Percentiles rank a stretch among this genome's conserved stretches.
These are phyloP conservation scores for Melanerpes formicivorus DNA, from an alignment of 2,113 vertebrate genomes.

Conservation along the genomic window DNA sequence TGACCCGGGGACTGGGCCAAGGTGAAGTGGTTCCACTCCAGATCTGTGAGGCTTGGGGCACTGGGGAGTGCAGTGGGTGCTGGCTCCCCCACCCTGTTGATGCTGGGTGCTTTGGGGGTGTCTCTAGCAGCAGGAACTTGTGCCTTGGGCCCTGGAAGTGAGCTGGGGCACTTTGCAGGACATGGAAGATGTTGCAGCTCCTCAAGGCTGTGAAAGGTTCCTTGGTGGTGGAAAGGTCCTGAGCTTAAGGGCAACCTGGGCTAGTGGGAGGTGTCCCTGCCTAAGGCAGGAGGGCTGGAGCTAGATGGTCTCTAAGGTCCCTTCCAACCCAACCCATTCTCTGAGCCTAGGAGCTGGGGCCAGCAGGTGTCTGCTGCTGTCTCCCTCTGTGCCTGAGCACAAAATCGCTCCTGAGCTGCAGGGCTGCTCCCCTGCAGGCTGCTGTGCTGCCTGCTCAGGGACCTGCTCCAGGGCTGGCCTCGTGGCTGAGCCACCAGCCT, in stretches of 20 bases:
- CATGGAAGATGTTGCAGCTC: not conserved
- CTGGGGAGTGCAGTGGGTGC: not conserved
- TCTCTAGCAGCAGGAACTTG: rapidly evolving
- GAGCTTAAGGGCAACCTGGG: not conserved
- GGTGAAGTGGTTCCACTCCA: not conserved
- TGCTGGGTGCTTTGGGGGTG: too few species aligned
- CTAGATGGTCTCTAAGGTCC: too few species aligned
- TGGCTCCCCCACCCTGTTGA: rapidly evolving
- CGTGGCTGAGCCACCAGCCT: rapidly evolving
- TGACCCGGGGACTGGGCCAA: not conserved
- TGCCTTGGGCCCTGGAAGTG: not conserved
- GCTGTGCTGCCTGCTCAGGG: rapidly evolving
- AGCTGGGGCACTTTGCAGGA: not conserved
- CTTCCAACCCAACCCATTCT: too few species aligned
- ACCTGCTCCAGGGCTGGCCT: not conserved
- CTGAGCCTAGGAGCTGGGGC: too few species aligned
- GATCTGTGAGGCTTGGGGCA: not conserved
- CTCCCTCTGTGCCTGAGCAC: not conserved
- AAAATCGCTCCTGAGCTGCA: not conserved
- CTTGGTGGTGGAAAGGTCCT: not conserved
- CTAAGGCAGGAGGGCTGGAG: too few species aligned
- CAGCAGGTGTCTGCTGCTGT: not conserved
- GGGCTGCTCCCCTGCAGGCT: not conserved
- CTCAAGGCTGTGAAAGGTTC: not conserved
- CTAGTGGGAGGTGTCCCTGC: too few species aligned